Evolutionary conservation across 2,113 vertebrate genomes (phyloP).

Genomic region (Prolemur simus): DNA sequence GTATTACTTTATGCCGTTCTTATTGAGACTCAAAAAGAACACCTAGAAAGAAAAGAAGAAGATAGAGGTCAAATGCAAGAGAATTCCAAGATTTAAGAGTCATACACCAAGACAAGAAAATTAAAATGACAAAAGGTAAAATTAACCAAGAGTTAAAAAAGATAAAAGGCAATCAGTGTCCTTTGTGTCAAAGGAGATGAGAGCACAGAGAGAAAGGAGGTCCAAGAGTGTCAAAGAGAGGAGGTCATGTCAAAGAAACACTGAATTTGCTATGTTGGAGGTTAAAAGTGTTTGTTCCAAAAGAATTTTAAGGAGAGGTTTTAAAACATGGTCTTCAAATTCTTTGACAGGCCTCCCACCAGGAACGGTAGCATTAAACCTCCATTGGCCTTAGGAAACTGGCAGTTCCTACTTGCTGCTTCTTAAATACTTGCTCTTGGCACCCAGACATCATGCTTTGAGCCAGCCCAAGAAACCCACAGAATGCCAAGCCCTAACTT

Average conservation of each 20-base stretch:
- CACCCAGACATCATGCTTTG: not conserved
- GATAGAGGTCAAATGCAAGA: not conserved
- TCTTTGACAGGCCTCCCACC: not conserved
- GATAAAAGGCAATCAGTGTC: not conserved
- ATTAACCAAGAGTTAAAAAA: not conserved
- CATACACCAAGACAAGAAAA: not conserved
- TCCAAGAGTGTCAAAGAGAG: not conserved
- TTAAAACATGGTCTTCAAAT: not conserved
- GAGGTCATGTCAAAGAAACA: not conserved
- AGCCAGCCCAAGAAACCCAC: not conserved
- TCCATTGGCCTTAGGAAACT: not conserved
- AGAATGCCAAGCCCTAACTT: not conserved
- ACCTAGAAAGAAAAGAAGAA: not conserved
- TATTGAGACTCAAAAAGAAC: not conserved
- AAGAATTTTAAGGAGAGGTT: not conserved
- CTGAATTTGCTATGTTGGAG: not conserved
- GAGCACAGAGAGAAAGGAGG: not conserved
- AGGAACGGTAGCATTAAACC: not conserved
- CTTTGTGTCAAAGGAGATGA: not conserved
- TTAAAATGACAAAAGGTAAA: not conserved
- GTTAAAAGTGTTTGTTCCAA: not conserved
- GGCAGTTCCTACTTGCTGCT: not conserved
- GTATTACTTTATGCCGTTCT: rapidly evolving
- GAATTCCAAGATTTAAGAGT: not conserved
- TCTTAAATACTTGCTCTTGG: not conserved